Conservation (phyloP, 2,113 vertebrate genomes). For the Sprattus sprattus region DNA sequence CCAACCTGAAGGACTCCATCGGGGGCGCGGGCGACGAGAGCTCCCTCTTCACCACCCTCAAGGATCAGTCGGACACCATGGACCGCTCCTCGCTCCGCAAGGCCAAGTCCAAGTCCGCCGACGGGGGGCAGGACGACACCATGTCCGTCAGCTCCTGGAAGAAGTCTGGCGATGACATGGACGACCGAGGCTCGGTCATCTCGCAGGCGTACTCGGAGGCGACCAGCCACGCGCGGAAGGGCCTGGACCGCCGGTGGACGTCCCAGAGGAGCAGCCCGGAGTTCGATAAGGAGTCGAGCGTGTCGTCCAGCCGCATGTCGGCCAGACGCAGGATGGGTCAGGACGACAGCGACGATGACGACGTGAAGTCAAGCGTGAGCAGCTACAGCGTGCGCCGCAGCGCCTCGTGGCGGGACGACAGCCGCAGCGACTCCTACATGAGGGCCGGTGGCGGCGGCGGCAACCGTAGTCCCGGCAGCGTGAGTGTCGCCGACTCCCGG, state of each 20-base stretch:
- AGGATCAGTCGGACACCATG: slow-evolving; percentile 76
- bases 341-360: slow-evolving; percentile 69
- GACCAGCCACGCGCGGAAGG: slow-evolving; percentile 74
- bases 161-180: slow-evolving; percentile 65
- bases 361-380: slow-evolving; percentile 77
- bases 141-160: not conserved
- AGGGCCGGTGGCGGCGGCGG: slow-evolving; percentile 30
- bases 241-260: slow-evolving; percentile 84
- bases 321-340: slow-evolving; percentile 72
- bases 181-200: slow-evolving; percentile 76
- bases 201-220: slow-evolving; percentile 80
- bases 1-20: slow-evolving; percentile 87
- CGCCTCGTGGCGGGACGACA: slow-evolving; percentile 76
- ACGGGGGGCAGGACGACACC: too few species aligned
- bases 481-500: slow-evolving; percentile 65
- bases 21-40: slow-evolving; percentile 84
- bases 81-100: slow-evolving; percentile 77
- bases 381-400: slow-evolving; percentile 80
- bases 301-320: slow-evolving; percentile 82
- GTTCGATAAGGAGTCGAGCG: slow-evolving; percentile 75
- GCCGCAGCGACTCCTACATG: slow-evolving; percentile 58
- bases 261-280: slow-evolving; percentile 72
- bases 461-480: slow-evolving; percentile 47
- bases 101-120: slow-evolving; percentile 64
- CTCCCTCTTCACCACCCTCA: slow-evolving; percentile 83